phyloP scores from a whole-genome alignment of 2,888 invertebrate species.

The Toxonevra muliebris region DNA sequence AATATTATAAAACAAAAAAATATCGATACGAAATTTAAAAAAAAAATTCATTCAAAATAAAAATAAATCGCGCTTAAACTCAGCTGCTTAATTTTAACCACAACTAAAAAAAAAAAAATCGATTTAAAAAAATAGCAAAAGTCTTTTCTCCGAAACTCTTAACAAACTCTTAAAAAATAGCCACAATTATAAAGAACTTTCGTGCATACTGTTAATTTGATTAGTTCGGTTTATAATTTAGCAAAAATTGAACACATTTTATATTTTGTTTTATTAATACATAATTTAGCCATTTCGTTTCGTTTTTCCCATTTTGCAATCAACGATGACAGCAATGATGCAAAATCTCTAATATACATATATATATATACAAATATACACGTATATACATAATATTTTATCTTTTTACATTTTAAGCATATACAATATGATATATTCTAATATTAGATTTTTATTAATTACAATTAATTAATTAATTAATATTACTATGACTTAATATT shows the following conservation, averaged over 20 bases:
- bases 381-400: slow-evolving; percentile 13
- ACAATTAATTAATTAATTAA: slow-evolving; percentile 37
- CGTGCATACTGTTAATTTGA: no score
- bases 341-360: background rate
- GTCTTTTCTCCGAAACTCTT: no score
- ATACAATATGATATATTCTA: slow-evolving; percentile 11
- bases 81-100: no score
- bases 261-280: background rate
- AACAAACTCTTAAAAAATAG: no score
- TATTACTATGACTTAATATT: slow-evolving; percentile 18
- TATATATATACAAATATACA: background rate
- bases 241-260: background rate
- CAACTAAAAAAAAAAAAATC: no score
- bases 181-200: no score
- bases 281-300: slow-evolving; percentile 7
- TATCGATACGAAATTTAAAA: no score
- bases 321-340: background rate
- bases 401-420: slow-evolving; percentile 15
- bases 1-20: no score
- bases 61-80: no score
- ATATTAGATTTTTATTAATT: slow-evolving; percentile 37
- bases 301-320: background rate
- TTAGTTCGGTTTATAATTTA: no score
- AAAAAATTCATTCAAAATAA: no score
- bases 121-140: no score